phyloP scores from a whole-genome alignment of 2,797 vertebrate species.

The Yasuhikotakia modesta region DNA sequence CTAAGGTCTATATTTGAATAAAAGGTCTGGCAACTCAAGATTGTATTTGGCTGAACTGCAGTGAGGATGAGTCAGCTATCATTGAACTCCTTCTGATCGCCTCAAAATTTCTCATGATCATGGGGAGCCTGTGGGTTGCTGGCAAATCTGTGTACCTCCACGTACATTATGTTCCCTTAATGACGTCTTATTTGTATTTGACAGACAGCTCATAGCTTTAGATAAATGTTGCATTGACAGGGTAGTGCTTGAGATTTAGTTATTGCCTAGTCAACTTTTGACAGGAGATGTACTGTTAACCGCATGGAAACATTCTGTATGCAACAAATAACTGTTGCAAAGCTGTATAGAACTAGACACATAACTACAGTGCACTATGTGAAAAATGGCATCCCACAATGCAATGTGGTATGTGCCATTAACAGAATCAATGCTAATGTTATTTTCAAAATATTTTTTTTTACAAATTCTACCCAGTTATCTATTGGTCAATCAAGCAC shows the following conservation, averaged over 20 bases:
- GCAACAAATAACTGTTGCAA: not conserved
- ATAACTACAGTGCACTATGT: not conserved
- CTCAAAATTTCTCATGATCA: conserved; percentile 9
- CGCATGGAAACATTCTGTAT: not conserved
- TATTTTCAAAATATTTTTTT: no score
- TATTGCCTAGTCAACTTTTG: not conserved
- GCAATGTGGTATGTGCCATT: not conserved
- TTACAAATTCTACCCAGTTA: no score
- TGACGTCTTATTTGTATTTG: conserved; percentile 21
- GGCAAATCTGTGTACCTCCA: conserved; percentile 16
- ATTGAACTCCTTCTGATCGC: conserved; percentile 19
- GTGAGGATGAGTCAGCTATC: conserved; percentile 6
- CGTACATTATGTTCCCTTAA: conserved; percentile 23
- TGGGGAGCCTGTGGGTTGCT: conserved; percentile 22
- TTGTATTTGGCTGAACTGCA: conserved; percentile 33
- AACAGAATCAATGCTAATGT: no score
- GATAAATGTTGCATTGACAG: conserved; percentile 16
- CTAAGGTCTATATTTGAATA: conserved; percentile 17
- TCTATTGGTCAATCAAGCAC: no score
- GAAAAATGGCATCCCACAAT: conserved; percentile 15
- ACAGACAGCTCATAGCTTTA: conserved; percentile 32
- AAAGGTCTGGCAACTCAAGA: conserved; percentile 8
- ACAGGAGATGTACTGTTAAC: not conserved
- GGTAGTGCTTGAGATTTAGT: conserved; percentile 1
- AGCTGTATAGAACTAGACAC: not conserved